Evolutionary conservation across 2,888 invertebrate species (phyloP).

Genomic region (Zygothrica quintamaculata): DNA sequence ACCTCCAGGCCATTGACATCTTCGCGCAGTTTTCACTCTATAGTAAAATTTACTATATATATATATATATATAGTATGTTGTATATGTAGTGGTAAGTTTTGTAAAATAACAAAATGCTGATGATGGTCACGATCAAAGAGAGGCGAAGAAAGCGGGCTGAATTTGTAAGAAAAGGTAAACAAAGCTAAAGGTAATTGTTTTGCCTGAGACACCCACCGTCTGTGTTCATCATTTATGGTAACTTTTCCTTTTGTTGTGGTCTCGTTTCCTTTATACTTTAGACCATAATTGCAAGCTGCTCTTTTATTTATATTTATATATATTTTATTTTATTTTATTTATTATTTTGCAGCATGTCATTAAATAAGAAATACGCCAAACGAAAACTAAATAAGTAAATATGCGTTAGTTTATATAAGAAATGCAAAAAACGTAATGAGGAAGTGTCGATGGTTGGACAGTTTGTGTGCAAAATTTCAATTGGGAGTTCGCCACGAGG

Average conservation of each 20-base stretch:
- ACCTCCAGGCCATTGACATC: slow-evolving; percentile 56
- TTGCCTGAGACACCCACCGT: slow-evolving; percentile 34
- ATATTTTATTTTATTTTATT: slow-evolving; percentile 8
- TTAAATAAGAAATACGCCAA: slow-evolving; percentile 44
- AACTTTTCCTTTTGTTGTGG: slow-evolving; percentile 37
- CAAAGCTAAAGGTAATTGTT: slow-evolving; percentile 65
- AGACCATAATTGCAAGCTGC: slow-evolving; percentile 54
- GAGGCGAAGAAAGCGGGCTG: slow-evolving; percentile 68
- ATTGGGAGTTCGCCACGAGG: slow-evolving; percentile 26
- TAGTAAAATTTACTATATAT: slow-evolving; percentile 16
- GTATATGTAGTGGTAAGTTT: background rate
- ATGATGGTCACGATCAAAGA: slow-evolving; percentile 29
- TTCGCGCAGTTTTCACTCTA: slow-evolving; percentile 59
- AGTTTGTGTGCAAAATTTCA: slow-evolving; percentile 51
- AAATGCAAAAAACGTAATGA: slow-evolving; percentile 69
- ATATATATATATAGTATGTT: slow-evolving; percentile 6
- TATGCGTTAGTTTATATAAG: slow-evolving; percentile 27
- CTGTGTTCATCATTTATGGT: slow-evolving; percentile 43
- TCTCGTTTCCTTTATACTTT: slow-evolving; percentile 27
- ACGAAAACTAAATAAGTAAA: slow-evolving; percentile 44
- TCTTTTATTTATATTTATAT: slow-evolving; percentile 45
- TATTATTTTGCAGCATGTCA: slow-evolving; percentile 57
- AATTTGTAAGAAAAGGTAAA: slow-evolving; percentile 58
- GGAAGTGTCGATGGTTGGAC: slow-evolving; percentile 56
- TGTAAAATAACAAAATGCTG: slow-evolving; percentile 10